A percentile compares a stretch with the other conserved stretches of the same genome.
These are phyloP conservation scores for Polietes domitor DNA, from an alignment of 2,888 invertebrate genomes.

Conservation along the genomic window DNA sequence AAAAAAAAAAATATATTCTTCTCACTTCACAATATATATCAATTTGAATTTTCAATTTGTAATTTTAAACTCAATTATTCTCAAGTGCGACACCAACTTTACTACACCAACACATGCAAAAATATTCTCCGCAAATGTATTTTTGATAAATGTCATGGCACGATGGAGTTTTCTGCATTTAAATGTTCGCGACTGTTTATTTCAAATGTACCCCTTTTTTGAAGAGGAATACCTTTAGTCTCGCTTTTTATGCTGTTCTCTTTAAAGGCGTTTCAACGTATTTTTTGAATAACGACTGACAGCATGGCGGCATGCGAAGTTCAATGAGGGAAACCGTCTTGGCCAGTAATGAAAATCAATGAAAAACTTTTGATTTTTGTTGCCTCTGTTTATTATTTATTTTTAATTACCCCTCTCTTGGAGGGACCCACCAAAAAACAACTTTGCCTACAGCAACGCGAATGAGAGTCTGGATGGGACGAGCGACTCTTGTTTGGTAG, in stretches of 20 bases:
- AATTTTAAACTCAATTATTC: too few species aligned
- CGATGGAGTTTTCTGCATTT: neutral
- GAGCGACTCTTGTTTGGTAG: neutral
- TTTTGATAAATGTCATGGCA: neutral
- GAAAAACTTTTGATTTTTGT: neutral
- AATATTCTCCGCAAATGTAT: neutral
- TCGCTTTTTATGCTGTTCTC: neutral
- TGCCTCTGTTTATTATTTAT: constrained; percentile 12
- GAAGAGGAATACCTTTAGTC: neutral
- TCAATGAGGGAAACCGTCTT: neutral
- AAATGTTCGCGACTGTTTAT: neutral
- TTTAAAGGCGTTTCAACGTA: neutral
- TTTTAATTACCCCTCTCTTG: constrained; percentile 14
- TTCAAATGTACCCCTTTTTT: neutral
- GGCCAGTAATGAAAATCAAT: neutral
- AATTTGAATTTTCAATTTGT: too few species aligned
- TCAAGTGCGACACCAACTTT: too few species aligned
- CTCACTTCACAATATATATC: too few species aligned
- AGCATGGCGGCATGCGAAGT: neutral
- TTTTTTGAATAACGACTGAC: neutral
- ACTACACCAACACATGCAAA: neutral
- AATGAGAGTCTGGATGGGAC: neutral
- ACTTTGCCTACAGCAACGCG: neutral
- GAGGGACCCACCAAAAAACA: neutral
- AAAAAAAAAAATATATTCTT: too few species aligned